phyloP scores from a whole-genome alignment of 92 coral and sea anemone genomes.

The Palythoa heliodiscus region DNA sequence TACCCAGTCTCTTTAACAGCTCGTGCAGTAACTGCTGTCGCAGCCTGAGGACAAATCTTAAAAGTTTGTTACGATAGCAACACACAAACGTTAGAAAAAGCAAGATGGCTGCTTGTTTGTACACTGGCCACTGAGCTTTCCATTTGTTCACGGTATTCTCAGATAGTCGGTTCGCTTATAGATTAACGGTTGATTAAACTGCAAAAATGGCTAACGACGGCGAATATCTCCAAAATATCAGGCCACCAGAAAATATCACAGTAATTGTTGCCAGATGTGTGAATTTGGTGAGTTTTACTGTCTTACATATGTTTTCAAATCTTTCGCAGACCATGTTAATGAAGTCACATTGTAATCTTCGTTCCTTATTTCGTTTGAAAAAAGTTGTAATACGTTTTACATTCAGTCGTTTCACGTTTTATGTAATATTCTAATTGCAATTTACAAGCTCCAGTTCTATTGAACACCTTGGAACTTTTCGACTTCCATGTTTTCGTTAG shows the following conservation, averaged over 20 bases:
- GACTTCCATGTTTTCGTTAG: too few relatives aligned
- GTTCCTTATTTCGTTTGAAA: neutral
- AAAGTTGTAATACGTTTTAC: too few relatives aligned
- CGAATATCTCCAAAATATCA: slow-evolving; percentile 57
- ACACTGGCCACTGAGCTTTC: slow-evolving; percentile 7
- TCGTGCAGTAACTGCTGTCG: too few relatives aligned
- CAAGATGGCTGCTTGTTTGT: slow-evolving; percentile 33
- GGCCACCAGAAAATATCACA: slow-evolving; percentile 83
- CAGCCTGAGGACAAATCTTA: neutral
- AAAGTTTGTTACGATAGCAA: slow-evolving; percentile 27
- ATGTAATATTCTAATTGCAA: too few relatives aligned
- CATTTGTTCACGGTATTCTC: neutral
- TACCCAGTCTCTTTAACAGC: too few relatives aligned
- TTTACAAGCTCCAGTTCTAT: too few relatives aligned
- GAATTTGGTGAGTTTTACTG: slow-evolving; percentile 77
- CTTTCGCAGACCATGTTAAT: neutral
- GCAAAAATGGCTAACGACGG: slow-evolving; percentile 84
- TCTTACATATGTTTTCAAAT: neutral
- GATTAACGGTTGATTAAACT: neutral
- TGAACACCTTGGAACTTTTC: too few relatives aligned
- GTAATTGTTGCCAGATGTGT: slow-evolving; percentile 74
- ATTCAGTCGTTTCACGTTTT: too few relatives aligned
- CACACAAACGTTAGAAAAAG: slow-evolving; percentile 1
- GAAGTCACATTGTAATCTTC: neutral
- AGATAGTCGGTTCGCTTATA: neutral